These are phyloP conservation scores for Drosophila novamexicana DNA, from an alignment of 1,140 invertebrate species.

Conservation along the genomic window DNA sequence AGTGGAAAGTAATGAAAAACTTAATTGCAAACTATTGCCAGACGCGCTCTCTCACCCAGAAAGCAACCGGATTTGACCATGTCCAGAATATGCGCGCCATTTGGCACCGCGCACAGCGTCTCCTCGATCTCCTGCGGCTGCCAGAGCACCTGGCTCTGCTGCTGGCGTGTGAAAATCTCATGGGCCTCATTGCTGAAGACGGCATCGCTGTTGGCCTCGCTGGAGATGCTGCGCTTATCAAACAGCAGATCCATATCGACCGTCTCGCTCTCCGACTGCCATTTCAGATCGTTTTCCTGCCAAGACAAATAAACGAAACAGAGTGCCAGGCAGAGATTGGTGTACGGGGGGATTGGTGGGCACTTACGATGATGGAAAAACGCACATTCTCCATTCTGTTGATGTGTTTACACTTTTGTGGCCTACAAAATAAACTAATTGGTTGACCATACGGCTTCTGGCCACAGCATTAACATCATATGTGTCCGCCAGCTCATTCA, in stretches of 20 bases:
- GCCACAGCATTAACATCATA: background rate
- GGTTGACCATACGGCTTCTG: constrained; percentile 34
- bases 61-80: constrained; percentile 84
- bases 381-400: constrained; percentile 80
- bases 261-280: constrained; percentile 73
- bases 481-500: constrained; percentile 39
- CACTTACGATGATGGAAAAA: constrained; percentile 84
- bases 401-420: constrained; percentile 58
- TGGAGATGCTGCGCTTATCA: constrained; percentile 85
- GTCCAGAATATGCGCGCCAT: constrained; percentile 85
- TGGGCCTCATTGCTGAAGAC: constrained; percentile 81
- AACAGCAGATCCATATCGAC: constrained; percentile 68
- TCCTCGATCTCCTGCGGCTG: constrained; percentile 81
- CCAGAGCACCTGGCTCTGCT: constrained; percentile 84
- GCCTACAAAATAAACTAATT: constrained; percentile 60
- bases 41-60: constrained; percentile 52
- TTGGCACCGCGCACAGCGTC: constrained; percentile 84
- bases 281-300: constrained; percentile 83
- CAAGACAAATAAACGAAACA: constrained; percentile 49
- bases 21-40: background rate
- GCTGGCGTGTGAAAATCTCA: constrained; percentile 70
- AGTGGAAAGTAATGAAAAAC: background rate
- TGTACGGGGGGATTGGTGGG: background rate
- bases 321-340: no score
- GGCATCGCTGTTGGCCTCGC: constrained; percentile 84